Base-by-base conservation (phyloP, 2,113 vertebrate species). In the Seriola aureovittata region DNA sequence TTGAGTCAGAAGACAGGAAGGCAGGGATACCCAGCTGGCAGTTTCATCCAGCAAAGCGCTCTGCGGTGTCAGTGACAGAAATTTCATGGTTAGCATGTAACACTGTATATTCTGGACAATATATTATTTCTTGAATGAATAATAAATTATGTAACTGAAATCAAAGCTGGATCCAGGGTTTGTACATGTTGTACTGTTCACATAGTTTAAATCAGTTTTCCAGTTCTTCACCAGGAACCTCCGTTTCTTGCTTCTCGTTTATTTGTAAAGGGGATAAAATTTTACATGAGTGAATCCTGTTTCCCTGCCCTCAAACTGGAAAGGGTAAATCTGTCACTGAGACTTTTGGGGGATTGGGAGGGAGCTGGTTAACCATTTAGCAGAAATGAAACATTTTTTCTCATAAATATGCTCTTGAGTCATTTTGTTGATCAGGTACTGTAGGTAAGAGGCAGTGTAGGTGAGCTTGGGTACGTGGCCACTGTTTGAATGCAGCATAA, bases 401-500 rank as follows among this genome's bases (percentile, higher is more conserved):
- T 38, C 6, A 36, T 1, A 38, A 46, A 21, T 13, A 3, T 29
- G 21, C 13, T 19, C 0, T 40, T 72, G 32, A 11, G 11, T 57
- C 63, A 77, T 34, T 62, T 19, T 50, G 19, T 44, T 57, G 34
- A 25, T 74, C 48, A 69, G 67, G 54, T 80, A 62, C 25, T 46
- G 0, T 48, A 60, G 8, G 36, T 75, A 64, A 19, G 62, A 72
- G 71, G 62, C 62, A 48, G 66, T 48, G 36, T 12, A 60, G 70
- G 58, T 70, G 50, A 79, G 46, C 32, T 19, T 50, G 10, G 65
- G 25, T 68, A 25, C 1, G 81, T 84, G 67, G 81, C 75, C 67
- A 17, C 71, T 69, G 65, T 44, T 50, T 60, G 50, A 84, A 62
- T 74, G 25, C 71, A 71, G 38, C 8, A 42, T 78, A 62, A 88